These are phyloP conservation scores for Pocota personata DNA, from an alignment of 2,888 invertebrate genomes.

Conservation along the genomic window DNA sequence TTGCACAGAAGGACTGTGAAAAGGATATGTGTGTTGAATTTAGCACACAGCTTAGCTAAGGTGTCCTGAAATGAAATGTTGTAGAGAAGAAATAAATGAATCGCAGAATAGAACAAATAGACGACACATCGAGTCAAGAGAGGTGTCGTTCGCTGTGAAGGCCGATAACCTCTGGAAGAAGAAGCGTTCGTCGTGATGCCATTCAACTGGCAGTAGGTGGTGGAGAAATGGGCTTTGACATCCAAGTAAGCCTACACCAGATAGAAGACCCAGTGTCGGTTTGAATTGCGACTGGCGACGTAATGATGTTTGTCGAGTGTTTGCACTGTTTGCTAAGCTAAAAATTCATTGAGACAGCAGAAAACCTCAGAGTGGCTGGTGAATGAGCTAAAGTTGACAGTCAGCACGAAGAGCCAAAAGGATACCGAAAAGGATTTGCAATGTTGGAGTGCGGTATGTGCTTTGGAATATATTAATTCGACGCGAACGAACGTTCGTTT, in stretches of 20 bases:
- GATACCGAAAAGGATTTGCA: constrained; percentile 10
- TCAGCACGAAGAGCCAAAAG: constrained; percentile 28
- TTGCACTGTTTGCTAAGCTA: constrained; percentile 65
- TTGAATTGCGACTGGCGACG: constrained; percentile 69
- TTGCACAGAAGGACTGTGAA: constrained; percentile 52
- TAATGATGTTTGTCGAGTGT: constrained; percentile 72
- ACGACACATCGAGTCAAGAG: constrained; percentile 15
- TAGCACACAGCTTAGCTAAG: constrained; percentile 44
- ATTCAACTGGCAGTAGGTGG: constrained; percentile 35
- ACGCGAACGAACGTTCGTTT: background rate
- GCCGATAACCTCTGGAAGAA: constrained; percentile 66
- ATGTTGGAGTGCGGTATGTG: constrained; percentile 43
- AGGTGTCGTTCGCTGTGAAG: constrained; percentile 13
- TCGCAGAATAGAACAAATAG: constrained; percentile 60
- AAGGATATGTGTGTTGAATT: constrained; percentile 52
- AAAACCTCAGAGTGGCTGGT: constrained; percentile 33
- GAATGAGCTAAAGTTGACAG: constrained; percentile 57
- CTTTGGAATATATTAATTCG: constrained; percentile 61
- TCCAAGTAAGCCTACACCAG: constrained; percentile 59
- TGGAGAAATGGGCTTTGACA: constrained; percentile 11
- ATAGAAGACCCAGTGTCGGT: constrained; percentile 27
- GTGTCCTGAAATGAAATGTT: constrained; percentile 57
- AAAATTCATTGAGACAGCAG: constrained; percentile 72
- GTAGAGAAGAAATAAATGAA: constrained; percentile 63
- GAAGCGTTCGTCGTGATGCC: constrained; percentile 23